These are phyloP conservation scores for Diadophis punctatus DNA, from an alignment of 2,113 vertebrate species.

Conservation along the genomic window DNA sequence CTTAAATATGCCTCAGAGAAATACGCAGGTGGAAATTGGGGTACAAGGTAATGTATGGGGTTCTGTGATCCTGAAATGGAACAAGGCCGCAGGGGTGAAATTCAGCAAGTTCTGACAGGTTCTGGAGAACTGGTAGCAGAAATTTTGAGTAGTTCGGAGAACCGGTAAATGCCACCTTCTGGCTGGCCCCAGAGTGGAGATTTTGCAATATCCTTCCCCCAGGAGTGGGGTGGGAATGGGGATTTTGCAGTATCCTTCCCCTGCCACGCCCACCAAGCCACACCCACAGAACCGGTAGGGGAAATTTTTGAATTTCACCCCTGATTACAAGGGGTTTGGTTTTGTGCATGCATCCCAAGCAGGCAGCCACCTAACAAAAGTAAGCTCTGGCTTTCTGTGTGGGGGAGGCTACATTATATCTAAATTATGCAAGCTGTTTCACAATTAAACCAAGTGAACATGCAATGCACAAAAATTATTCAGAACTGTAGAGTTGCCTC, in stretches of 20 bases:
- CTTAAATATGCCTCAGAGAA: neutral
- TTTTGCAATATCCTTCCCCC: too few species aligned
- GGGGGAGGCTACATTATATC: neutral
- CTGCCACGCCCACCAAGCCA: too few species aligned
- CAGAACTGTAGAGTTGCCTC: neutral
- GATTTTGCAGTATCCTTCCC: too few species aligned
- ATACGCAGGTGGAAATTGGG: neutral
- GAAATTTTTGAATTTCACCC: too few species aligned
- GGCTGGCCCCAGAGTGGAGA: too few species aligned
- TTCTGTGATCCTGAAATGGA: neutral
- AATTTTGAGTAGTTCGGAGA: too few species aligned
- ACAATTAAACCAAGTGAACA: neutral
- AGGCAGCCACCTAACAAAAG: neutral
- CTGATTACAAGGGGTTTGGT: neutral
- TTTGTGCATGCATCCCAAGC: neutral
- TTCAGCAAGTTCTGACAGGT: too few species aligned
- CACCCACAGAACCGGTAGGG: too few species aligned
- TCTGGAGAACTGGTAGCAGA: too few species aligned
- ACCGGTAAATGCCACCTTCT: too few species aligned
- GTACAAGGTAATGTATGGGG: neutral
- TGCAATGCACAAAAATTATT: neutral
- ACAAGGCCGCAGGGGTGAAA: too few species aligned
- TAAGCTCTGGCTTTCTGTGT: neutral
- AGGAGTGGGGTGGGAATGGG: too few species aligned
- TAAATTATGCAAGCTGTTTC: constrained; percentile 1